phyloP scores from a whole-genome alignment of 2,113 vertebrate genomes.

The Cacatua alba region DNA sequence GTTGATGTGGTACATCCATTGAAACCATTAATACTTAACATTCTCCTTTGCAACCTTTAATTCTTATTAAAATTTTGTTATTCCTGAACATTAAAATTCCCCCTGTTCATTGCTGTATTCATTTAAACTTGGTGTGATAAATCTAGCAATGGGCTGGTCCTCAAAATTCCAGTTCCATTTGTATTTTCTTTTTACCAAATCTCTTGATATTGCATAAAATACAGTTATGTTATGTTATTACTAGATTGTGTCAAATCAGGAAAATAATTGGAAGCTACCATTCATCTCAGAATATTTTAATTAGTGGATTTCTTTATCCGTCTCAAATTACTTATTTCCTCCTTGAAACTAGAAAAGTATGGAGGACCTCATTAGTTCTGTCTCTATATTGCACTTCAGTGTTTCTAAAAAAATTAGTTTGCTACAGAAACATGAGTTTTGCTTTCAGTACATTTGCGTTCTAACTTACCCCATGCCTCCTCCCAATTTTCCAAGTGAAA shows the following conservation, averaged over 20 bases:
- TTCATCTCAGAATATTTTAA: conserved; percentile 70
- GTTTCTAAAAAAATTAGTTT: neutral
- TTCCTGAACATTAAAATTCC: neutral
- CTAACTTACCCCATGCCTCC: neutral
- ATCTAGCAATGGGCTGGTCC: neutral
- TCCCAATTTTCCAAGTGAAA: neutral
- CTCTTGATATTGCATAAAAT: conserved; percentile 15
- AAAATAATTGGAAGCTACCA: conserved; percentile 72
- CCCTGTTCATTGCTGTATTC: neutral
- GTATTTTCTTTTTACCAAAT: conserved; percentile 31
- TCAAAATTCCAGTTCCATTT: neutral
- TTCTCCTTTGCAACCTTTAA: neutral
- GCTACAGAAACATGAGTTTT: conserved; percentile 13
- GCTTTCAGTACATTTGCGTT: conserved; percentile 32
- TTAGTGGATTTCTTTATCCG: conserved; percentile 71
- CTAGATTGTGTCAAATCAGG: conserved; percentile 68
- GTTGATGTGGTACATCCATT: neutral
- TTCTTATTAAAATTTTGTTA: neutral
- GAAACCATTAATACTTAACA: neutral
- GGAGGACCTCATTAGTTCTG: conserved; percentile 55
- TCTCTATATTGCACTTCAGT: neutral
- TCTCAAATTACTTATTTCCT: conserved; percentile 64
- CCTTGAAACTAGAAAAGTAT: conserved; percentile 35
- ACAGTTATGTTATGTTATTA: conserved; percentile 56
- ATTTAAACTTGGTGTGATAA: neutral